Percentiles rank a stretch among this genome's conserved stretches.
phyloP scores from a whole-genome alignment of 1,140 invertebrate genomes.

The Conopomorpha cramerella region DNA sequence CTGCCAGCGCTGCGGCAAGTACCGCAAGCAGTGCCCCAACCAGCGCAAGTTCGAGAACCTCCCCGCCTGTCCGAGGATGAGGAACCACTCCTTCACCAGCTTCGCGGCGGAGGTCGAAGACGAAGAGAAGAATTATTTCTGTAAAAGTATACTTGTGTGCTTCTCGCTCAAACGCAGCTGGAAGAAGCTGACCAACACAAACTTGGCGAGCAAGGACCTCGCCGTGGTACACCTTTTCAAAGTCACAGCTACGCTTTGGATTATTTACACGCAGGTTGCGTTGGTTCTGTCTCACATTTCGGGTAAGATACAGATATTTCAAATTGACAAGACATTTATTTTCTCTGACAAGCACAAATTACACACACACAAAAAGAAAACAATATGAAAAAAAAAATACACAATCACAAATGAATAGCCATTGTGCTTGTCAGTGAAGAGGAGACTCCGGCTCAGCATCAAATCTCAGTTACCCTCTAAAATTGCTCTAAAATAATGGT shows the following conservation, averaged over 20 bases:
- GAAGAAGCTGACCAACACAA: slow-evolving; percentile 41
- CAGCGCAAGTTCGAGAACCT: slow-evolving; percentile 13
- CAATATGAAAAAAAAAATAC: neutral
- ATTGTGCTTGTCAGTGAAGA: too few species aligned
- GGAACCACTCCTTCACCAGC: slow-evolving; percentile 24
- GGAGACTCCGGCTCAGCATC: too few species aligned
- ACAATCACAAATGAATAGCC: neutral
- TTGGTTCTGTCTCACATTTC: slow-evolving; percentile 27
- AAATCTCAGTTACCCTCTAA: too few species aligned
- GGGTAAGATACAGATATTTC: slow-evolving; percentile 16
- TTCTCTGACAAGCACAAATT: too few species aligned
- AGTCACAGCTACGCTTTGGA: slow-evolving; percentile 33
- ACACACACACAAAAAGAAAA: too few species aligned
- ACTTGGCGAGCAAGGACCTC: slow-evolving; percentile 37
- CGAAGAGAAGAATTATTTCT: slow-evolving; percentile 16
- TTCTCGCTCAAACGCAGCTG: slow-evolving; percentile 38
- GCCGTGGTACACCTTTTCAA: slow-evolving; percentile 27
- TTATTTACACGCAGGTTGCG: slow-evolving; percentile 36
- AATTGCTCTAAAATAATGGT: too few species aligned
- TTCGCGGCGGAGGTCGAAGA: slow-evolving; percentile 21
- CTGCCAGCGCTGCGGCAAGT: slow-evolving; percentile 40
- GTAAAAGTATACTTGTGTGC: slow-evolving; percentile 29
- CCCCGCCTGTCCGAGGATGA: slow-evolving; percentile 22
- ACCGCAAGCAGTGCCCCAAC: slow-evolving; percentile 26
- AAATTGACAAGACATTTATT: slow-evolving; percentile 2